Conservation (phyloP, 2,888 invertebrate genomes). For the Endomychus coccineus region DNA sequence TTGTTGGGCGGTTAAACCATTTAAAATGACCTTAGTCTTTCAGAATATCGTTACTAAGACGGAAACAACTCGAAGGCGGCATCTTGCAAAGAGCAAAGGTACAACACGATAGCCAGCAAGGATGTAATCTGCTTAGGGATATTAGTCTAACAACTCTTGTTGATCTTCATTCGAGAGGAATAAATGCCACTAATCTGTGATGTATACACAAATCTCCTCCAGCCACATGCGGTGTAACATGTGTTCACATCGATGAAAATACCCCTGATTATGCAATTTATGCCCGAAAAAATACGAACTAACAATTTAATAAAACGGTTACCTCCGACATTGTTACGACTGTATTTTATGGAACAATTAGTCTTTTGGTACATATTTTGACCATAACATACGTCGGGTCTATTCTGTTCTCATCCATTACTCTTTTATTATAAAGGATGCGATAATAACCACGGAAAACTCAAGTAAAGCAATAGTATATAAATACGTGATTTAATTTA, state of each 20-base stretch:
- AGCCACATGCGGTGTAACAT: conserved; percentile 17
- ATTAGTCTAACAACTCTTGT: conserved; percentile 38
- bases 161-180: conserved; percentile 40
- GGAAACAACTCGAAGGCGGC: conserved; percentile 26
- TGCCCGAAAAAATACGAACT: conserved; percentile 13
- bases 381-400: too few relatives aligned
- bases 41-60: conserved; percentile 13
- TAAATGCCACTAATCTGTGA: conserved; percentile 15
- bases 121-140: conserved; percentile 43
- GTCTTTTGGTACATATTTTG: too few relatives aligned
- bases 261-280: conserved; percentile 15
- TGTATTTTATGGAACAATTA: too few relatives aligned
- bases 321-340: too few relatives aligned
- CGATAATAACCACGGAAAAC: too few relatives aligned
- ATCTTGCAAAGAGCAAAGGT: conserved; percentile 27
- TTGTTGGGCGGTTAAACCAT: conserved; percentile 40
- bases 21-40: conserved; percentile 41
- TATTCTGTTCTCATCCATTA: too few relatives aligned
- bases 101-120: conserved; percentile 26
- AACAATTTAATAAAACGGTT: too few relatives aligned
- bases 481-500: too few relatives aligned
- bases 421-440: too few relatives aligned
- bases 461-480: too few relatives aligned
- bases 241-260: conserved; percentile 12
- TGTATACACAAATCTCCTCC: conserved; percentile 15